Percentiles rank a stretch among this genome's conserved stretches.
Conservation (phyloP, 2,113 vertebrate species). For the Salvelinus fontinalis region DNA sequence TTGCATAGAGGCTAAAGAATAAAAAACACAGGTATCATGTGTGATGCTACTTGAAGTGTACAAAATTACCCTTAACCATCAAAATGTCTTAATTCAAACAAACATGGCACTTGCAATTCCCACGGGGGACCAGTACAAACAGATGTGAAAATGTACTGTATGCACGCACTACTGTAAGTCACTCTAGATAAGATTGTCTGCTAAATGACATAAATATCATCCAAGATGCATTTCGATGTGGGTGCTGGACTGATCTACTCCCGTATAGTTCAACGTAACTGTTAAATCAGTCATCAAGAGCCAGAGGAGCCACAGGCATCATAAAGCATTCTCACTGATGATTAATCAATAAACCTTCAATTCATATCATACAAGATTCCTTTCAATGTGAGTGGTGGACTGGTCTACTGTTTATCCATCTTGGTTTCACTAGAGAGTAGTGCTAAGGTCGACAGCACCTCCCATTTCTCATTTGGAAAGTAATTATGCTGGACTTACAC, state of each 20-base stretch:
- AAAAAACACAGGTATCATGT: background rate
- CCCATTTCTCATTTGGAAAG: background rate
- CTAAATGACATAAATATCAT: background rate
- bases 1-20: background rate
- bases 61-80: background rate
- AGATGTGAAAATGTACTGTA: too few species aligned
- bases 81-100: background rate
- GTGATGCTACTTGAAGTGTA: background rate
- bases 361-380: background rate
- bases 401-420: background rate
- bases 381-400: background rate
- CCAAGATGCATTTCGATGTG: background rate
- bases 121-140: too few species aligned
- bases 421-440: background rate
- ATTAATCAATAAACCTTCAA: background rate
- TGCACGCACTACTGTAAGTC: too few species aligned
- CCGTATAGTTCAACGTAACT: background rate
- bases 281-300: background rate
- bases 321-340: background rate
- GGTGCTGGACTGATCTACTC: background rate
- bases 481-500: background rate
- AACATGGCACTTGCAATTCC: too few species aligned
- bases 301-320: background rate
- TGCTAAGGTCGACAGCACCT: background rate
- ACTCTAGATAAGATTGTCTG: too few species aligned